phyloP scores from a whole-genome alignment of 2,888 invertebrate genomes.

The Choristoneura rosaceana region DNA sequence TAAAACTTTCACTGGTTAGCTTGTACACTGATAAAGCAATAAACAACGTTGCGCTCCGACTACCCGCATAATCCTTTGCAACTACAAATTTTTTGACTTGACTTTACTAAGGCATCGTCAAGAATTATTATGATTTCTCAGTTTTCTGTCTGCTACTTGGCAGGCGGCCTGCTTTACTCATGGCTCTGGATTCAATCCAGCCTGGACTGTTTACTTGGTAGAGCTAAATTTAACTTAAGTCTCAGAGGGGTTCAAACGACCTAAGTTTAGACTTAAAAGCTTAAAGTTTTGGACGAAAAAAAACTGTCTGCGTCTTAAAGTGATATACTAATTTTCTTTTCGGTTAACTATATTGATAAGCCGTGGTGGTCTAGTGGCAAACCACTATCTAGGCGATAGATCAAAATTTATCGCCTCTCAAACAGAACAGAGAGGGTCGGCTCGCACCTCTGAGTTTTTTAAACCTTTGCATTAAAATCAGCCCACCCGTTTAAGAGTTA shows the following conservation, averaged over 20 bases:
- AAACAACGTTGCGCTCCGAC: not conserved
- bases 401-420: too few species aligned
- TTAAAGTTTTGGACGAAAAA: not conserved
- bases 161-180: slow-evolving; percentile 26
- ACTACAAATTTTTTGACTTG: slow-evolving; percentile 7
- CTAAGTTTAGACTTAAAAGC: slow-evolving; percentile 35
- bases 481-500: too few species aligned
- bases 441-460: too few species aligned
- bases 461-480: not conserved
- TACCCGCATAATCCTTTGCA: not conserved
- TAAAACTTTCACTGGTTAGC: slow-evolving; percentile 20
- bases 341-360: not conserved
- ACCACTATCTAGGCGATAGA: too few species aligned
- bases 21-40: not conserved
- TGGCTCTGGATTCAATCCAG: slow-evolving; percentile 38
- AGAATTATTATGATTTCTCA: slow-evolving; percentile 38
- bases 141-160: slow-evolving; percentile 31
- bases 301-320: too few species aligned
- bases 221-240: slow-evolving; percentile 37
- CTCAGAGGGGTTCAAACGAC: slow-evolving; percentile 37
- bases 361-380: too few species aligned
- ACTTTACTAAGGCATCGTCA: slow-evolving; percentile 26
- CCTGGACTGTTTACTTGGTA: slow-evolving; percentile 34
- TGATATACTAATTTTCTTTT: not conserved
- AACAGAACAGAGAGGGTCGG: too few species aligned